These are phyloP conservation scores for Craseonycteris thonglongyai DNA, from an alignment of 2,113 vertebrate species.

Conservation along the genomic window DNA sequence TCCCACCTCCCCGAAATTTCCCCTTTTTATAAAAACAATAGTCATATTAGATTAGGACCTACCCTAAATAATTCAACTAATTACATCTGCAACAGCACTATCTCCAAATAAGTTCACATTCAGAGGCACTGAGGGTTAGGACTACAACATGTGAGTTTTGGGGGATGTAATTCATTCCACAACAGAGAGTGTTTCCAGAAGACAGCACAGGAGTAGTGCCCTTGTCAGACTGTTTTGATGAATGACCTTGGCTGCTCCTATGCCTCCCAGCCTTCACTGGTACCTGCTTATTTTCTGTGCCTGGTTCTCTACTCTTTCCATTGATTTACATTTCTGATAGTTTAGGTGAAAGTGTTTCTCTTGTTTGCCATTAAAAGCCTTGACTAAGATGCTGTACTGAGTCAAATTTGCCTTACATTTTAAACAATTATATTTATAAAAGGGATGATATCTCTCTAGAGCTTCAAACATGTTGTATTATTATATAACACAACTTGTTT, in stretches of 20 bases:
- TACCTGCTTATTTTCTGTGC: not conserved
- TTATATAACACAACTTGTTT: not conserved
- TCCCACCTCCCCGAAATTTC: too few species aligned
- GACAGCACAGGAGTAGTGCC: not conserved
- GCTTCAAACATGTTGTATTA: not conserved
- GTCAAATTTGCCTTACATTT: not conserved
- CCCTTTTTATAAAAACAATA: not conserved
- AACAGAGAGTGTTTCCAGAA: not conserved
- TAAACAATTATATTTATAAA: not conserved
- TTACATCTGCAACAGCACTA: not conserved
- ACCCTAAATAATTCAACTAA: not conserved
- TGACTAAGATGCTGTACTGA: not conserved
- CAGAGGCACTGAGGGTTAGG: not conserved
- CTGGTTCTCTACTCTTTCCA: not conserved
- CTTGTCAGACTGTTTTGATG: not conserved
- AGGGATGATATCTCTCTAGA: not conserved
- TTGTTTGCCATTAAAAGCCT: not conserved
- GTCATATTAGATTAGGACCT: not conserved
- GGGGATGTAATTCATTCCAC: not conserved
- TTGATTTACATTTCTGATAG: not conserved
- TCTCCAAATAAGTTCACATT: not conserved
- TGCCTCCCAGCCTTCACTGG: not conserved
- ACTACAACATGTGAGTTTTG: not conserved
- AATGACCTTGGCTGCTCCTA: rapidly evolving
- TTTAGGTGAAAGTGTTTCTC: not conserved